These are phyloP conservation scores for Potorous gilbertii DNA, from an alignment of 2,797 vertebrate species.

Conservation along the genomic window DNA sequence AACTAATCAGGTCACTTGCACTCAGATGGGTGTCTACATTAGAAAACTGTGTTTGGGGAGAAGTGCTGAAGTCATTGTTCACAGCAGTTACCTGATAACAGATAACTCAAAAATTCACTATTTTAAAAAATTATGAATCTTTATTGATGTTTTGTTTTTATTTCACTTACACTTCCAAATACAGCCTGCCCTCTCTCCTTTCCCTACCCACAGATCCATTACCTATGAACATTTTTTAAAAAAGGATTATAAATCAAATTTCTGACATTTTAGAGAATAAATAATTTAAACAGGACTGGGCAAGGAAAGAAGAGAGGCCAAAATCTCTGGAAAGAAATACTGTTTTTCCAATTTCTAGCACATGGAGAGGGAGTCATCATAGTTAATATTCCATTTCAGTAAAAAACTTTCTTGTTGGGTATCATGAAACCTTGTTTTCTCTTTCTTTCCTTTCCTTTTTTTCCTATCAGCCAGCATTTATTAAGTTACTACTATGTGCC, in stretches of 20 bases:
- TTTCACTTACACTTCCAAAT: not conserved
- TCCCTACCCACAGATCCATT: not conserved
- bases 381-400: not conserved
- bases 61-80: not conserved
- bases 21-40: not conserved
- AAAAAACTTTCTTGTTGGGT: not conserved
- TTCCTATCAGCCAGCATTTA: not conserved
- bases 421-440: not conserved
- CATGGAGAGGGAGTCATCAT: not conserved
- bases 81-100: constrained; percentile 15
- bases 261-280: not conserved
- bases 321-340: not conserved
- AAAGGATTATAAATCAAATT: not conserved
- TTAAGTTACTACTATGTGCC: not conserved
- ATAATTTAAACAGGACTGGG: not conserved
- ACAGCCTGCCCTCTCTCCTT: not conserved
- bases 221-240: not conserved
- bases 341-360: not conserved
- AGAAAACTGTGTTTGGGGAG: not conserved
- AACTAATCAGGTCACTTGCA: constrained; percentile 14
- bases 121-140: not conserved
- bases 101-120: constrained; percentile 8
- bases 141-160: not conserved
- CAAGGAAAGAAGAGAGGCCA: not conserved
- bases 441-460: not conserved